Base-by-base conservation (phyloP, 2,113 vertebrate genomes). In the Gyps fulvus region DNA sequence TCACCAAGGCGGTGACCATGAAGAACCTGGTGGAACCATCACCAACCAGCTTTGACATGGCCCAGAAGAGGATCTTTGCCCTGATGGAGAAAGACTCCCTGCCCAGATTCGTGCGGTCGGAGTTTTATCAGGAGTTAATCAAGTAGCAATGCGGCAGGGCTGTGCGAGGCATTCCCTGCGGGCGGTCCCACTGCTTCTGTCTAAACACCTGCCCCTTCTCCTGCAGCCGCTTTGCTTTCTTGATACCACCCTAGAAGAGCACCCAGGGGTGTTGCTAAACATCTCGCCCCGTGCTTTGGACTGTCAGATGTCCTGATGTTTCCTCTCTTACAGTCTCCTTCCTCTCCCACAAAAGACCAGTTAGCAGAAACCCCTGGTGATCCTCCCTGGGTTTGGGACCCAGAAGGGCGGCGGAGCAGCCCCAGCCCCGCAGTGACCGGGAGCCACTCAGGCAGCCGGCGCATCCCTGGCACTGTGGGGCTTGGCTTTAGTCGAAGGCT, bases 81-180 rank as follows among this genome's bases (percentile, higher is more conserved):
- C 98, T 99, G 97, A 99, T 99, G 99, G 99, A 99, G 97, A 99
- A 99, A 95, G 99, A 99, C 97, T 99, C 99, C 27, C 99, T 99
- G 34, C 98, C 98, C 26, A 99, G 99, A 92, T 99, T 99, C 92
- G 98, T 99, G 94, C 98, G 98, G 58, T 99, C 99, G 6, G 98
- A 99, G 72, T 98, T 98, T 86, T 99, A 99, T 96, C 99, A 98
- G 87, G 99, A 99, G 93, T 97, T 99, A 66, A 89, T 99, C 82
- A 98, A 99, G 97, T 99, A 99, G 96, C 96, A 74, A 55, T 26
- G 62, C 3, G n/a, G 81, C 74, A 54, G 65, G 91, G 93, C 96
- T 97, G 69, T 96, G 90, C 34, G 18, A 95, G 88, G 71, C 59
- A 1, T 62, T 89, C 88, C 38, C 67, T 8, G 4, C 19, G 14